phyloP scores from a whole-genome alignment of 2,113 vertebrate genomes.

The Coregonus clupeaformis region DNA sequence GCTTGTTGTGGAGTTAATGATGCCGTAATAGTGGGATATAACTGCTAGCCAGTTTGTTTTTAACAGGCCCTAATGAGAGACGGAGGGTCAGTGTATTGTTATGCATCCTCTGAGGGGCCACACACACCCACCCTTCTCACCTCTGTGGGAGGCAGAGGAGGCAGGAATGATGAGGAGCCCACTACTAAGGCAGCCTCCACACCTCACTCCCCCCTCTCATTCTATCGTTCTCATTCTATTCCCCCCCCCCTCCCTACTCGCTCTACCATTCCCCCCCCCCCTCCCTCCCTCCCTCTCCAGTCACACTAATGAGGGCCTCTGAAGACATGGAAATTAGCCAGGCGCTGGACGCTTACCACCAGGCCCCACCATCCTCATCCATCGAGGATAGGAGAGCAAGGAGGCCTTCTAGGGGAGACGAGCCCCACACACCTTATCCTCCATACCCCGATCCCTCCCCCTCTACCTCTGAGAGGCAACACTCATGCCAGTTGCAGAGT shows the following conservation, averaged over 20 bases:
- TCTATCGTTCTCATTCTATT: neutral
- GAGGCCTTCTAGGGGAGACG: neutral
- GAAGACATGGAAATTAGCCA: constrained; percentile 6
- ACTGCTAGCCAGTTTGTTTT: constrained; percentile 64
- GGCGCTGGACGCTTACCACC: too few relatives aligned
- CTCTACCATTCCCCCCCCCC: neutral
- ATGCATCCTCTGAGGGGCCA: constrained; percentile 47
- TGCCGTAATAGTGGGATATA: too few relatives aligned
- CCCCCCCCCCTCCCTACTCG: neutral
- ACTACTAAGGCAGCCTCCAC: neutral
- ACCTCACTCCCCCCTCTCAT: neutral
- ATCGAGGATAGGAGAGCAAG: neutral
- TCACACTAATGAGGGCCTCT: constrained; percentile 21
- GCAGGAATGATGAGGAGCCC: too few relatives aligned
- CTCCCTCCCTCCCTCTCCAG: constrained; percentile 6
- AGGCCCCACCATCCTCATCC: constrained; percentile 28
- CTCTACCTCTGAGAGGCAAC: too few relatives aligned
- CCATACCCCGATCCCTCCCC: too few relatives aligned
- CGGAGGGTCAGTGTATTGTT: constrained; percentile 62
- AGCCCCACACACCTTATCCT: neutral
- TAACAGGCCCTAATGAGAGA: constrained; percentile 34
- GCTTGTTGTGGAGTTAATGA: too few relatives aligned
- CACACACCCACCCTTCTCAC: constrained; percentile 3
- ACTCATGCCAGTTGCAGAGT: too few relatives aligned
- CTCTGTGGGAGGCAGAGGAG: constrained; percentile 18